Evolutionary conservation across 2,113 vertebrate genomes (phyloP), one percentile per base, ranked within the genome.

Genomic region (Rhombomys opimus): DNA sequence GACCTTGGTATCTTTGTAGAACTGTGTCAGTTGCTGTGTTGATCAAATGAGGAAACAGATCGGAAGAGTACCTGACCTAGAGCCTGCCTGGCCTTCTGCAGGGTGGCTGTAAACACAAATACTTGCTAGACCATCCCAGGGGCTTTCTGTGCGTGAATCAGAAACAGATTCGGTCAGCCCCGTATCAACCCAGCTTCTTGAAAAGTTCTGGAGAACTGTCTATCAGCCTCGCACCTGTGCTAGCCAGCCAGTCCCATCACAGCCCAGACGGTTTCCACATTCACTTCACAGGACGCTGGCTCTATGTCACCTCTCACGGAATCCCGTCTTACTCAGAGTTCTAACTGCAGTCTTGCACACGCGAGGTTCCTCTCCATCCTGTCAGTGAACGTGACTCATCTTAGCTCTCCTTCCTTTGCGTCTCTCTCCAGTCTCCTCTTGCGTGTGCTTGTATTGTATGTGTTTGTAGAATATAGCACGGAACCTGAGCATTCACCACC

Each of bases 161-260:
- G 46, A 76, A 75, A 87, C 82, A 82, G 72, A 30, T 86, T 94
- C 85, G 57, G 35, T 87, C 65, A 86, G 80, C 93, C 59, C 50
- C 22, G 2, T 52, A 38, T 87, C 75, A 92, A 38, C n/a, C 25
- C 86, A 89, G 22, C 82, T 76, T 32, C 95, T 93, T 94, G 63
- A 89, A 94, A 82, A 92, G 9, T 27, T 54, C 2, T 76, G 70
- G 27, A 89, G 78, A 91, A 90, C 30, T 68, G 38, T 54, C n/a
- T 73, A 73, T 61, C 18, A 23, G 4, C 68, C 18, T 89, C n/a
- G 17, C 90, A 30, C 89, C 7, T 67, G 25, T 90, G 7, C 72
- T 65, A 54, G 7, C 80, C 18, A 13, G 5, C 18, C 38, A 14
- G 32, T 89, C 87, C 93, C 54, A 1, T 38, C 46, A 15, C 50